phyloP scores from a whole-genome alignment of 2,113 vertebrate species.

The Hassar affinis region DNA sequence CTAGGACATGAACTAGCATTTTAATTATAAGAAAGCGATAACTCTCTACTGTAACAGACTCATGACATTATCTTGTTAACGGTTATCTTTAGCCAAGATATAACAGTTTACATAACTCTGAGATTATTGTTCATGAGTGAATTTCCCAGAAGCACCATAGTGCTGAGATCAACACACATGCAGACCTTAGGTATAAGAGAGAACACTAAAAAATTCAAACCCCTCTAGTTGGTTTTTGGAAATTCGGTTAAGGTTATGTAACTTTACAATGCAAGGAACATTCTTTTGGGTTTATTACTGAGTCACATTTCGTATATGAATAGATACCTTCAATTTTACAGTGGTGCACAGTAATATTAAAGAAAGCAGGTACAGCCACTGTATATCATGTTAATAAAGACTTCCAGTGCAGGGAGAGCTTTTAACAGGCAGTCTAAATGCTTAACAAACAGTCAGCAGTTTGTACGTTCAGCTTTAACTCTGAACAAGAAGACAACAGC shows the following conservation, averaged over 20 bases:
- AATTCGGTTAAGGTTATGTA: neutral
- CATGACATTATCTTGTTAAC: neutral
- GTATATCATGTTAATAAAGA: constrained; percentile 41
- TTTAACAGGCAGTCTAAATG: constrained; percentile 43
- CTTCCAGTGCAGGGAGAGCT: constrained; percentile 25
- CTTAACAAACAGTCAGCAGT: constrained; percentile 33
- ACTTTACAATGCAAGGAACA: constrained; percentile 38
- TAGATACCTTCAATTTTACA: constrained; percentile 36
- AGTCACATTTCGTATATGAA: constrained; percentile 32
- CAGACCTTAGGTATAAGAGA: no score
- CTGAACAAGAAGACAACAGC: constrained; percentile 18
- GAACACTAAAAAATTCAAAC: no score
- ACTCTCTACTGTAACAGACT: neutral
- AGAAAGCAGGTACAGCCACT: neutral
- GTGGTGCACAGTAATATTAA: constrained; percentile 25
- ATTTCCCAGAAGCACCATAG: neutral
- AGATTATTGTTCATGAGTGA: neutral
- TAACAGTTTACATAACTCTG: neutral
- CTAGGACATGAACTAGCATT: neutral
- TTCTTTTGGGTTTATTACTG: constrained; percentile 12
- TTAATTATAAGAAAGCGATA: neutral
- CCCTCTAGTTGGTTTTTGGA: neutral
- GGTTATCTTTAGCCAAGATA: constrained; percentile 1
- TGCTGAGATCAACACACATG: neutral
- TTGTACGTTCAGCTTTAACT: constrained; percentile 28